Evolutionary conservation across 2,113 vertebrate species (phyloP).

Genomic region (Petaurus breviceps): DNA sequence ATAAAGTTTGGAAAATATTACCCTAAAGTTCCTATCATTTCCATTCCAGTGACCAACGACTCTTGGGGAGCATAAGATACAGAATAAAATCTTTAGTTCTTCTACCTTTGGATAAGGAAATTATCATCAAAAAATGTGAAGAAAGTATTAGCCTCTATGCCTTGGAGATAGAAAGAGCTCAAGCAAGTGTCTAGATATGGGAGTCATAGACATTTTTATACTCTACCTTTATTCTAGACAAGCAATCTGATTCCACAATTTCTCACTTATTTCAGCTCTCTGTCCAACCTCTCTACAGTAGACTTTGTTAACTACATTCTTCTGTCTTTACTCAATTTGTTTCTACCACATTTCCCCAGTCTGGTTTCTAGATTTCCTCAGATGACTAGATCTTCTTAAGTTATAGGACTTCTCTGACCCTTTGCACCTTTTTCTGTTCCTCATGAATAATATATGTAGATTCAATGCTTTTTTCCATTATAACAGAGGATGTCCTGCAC

Average conservation of each 20-base stretch:
- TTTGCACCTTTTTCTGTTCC: not conserved
- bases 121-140: not conserved
- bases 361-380: not conserved
- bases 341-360: not conserved
- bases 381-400: not conserved
- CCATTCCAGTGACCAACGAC: not conserved
- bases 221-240: not conserved
- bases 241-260: not conserved
- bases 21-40: not conserved
- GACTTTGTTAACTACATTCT: not conserved
- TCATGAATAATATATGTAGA: not conserved
- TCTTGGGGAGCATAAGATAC: not conserved
- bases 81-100: not conserved
- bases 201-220: not conserved
- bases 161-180: not conserved
- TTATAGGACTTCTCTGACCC: not conserved
- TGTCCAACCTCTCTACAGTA: not conserved
- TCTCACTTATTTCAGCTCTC: not conserved
- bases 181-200: not conserved
- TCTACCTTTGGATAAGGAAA: not conserved
- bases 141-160: not conserved
- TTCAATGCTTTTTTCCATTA: not conserved
- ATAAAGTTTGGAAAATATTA: too few species aligned
- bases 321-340: not conserved
- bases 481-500: not conserved